Evolutionary conservation across 1,140 invertebrate species (phyloP), one percentile per base, ranked within the genome.

Genomic region (Lepidotrigona ventralis): DNA sequence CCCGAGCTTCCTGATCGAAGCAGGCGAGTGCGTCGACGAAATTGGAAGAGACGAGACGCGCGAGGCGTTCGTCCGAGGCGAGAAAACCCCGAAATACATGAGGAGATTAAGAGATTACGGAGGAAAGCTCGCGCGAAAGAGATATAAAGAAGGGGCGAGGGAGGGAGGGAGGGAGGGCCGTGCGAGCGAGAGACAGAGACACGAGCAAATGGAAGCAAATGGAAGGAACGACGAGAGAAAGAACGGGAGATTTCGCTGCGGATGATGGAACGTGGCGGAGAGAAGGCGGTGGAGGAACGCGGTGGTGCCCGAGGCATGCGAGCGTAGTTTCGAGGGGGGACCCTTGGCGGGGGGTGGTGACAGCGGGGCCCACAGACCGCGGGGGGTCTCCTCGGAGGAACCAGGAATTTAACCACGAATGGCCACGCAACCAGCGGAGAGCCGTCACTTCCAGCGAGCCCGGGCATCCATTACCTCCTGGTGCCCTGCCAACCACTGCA

Each of bases 381-480:
- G 89, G 93, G 92, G 92, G 93, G 89, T 87, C 92, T 80, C 77
- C 91, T 88, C 89, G 86, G 88, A 88, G 90, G 89, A 92, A 93
- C 90, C 90, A 92, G 91, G 91, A 94, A 93, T 93, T 93, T 92
- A 93, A 94, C 90, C 93, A 92, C 93, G 91, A 93, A 93, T 92
- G 91, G 91, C 93, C 92, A 93, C 90, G 92, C 92, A 93, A 93
- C 88, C 92, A 93, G 93, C 92, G 90, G 91, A 91, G 90, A 92
- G 90, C 92, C 92, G 93, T 94, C 93, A 93, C 92, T 92, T 93
- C 90, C 92, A 92, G 90, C 90, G 83, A 93, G 88, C 88, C 84
- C 83, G 86, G 77, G 91, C 93, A 94, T 94, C 93, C 91, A 93
- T 94, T 94, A 94, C 93, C 93, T 94, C 93, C 93, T 91, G 93